A percentile compares a stretch with the other conserved stretches of the same genome.
Conservation (phyloP, 2,113 vertebrate genomes). For the Ailurus styani region DNA sequence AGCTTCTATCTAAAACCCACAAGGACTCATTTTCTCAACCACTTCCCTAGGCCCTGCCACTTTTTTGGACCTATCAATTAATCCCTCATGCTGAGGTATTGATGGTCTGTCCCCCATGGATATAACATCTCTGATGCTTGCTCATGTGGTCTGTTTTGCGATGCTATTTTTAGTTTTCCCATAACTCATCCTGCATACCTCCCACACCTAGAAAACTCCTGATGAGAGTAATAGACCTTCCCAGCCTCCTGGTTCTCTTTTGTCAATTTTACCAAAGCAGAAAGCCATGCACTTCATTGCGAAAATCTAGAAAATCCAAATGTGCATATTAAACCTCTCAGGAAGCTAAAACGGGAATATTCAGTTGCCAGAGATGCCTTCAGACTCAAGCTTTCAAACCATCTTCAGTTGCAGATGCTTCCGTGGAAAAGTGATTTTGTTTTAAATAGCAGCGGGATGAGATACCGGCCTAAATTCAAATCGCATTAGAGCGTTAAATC, state of each 20-base stretch:
- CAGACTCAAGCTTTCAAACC: constrained; percentile 35
- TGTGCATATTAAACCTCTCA: not conserved
- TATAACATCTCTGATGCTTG: not conserved
- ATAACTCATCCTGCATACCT: not conserved
- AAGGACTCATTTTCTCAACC: not conserved
- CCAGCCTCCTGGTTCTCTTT: not conserved
- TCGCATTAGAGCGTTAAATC: constrained; percentile 66
- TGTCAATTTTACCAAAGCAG: not conserved
- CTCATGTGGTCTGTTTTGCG: not conserved
- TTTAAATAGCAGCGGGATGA: constrained; percentile 72
- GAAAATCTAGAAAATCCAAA: constrained; percentile 46
- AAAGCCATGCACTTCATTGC: not conserved
- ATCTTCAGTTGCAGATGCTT: constrained; percentile 26
- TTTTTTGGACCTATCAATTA: not conserved
- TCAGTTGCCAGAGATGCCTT: constrained; percentile 47
- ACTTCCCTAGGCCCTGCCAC: not conserved
- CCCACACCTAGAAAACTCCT: constrained; percentile 21
- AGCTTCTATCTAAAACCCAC: not conserved
- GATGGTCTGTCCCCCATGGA: not conserved
- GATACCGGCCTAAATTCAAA: constrained; percentile 65
- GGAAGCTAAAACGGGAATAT: constrained; percentile 42
- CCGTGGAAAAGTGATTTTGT: constrained; percentile 51
- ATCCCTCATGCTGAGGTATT: not conserved
- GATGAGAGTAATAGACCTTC: not conserved
- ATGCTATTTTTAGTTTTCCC: not conserved